phyloP scores from a whole-genome alignment of 1,140 invertebrate species.

The Leptoteleia sp. region DNA sequence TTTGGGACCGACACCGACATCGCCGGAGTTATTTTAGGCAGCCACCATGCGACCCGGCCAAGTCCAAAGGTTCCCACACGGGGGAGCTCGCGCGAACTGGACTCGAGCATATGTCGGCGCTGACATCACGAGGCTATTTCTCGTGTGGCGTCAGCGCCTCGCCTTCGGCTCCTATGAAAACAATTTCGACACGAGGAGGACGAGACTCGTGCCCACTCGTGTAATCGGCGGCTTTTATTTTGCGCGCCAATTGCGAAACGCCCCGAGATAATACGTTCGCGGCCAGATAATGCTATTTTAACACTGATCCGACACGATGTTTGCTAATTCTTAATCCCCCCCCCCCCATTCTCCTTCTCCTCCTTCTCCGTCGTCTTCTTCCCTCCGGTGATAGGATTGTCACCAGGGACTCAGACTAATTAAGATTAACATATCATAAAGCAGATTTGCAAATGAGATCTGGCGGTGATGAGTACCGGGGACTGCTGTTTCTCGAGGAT shows the following conservation, averaged over 20 bases:
- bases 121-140: constrained; percentile 54
- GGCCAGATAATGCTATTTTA: constrained; percentile 35
- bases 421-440: constrained; percentile 34
- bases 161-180: constrained; percentile 36
- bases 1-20: constrained; percentile 15
- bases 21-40: constrained; percentile 40
- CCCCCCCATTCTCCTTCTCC: too few relatives aligned
- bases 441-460: constrained; percentile 36
- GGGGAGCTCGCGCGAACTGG: constrained; percentile 41
- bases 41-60: constrained; percentile 13
- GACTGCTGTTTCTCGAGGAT: background rate
- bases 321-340: constrained; percentile 44
- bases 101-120: constrained; percentile 44
- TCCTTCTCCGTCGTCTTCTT: too few relatives aligned
- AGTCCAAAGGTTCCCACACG: constrained; percentile 25
- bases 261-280: constrained; percentile 27
- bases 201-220: too few relatives aligned
- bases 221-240: too few relatives aligned
- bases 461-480: constrained; percentile 7
- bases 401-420: constrained; percentile 36
- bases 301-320: constrained; percentile 21
- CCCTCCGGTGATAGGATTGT: constrained; percentile 32
- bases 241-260: constrained; percentile 37
- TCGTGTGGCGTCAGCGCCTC: constrained; percentile 27
- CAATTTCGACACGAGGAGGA: constrained; percentile 39